These are phyloP conservation scores for Cacoxenus indagator DNA, from an alignment of 2,888 invertebrate species.

Conservation along the genomic window DNA sequence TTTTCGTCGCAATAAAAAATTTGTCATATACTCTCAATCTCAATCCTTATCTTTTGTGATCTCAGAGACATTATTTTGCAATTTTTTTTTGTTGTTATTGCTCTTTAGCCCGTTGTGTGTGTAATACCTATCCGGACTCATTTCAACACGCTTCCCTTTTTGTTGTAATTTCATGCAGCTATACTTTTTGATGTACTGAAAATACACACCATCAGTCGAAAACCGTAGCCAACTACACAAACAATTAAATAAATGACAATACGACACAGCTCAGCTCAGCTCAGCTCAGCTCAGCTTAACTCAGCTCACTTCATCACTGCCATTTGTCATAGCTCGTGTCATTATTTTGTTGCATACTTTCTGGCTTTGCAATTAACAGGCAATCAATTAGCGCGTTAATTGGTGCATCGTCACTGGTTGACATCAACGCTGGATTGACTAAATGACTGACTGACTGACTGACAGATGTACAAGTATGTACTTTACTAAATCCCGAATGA, in stretches of 20 bases:
- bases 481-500: neutral
- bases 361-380: neutral
- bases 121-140: too few relatives aligned
- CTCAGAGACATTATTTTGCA: too few relatives aligned
- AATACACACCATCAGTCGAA: too few relatives aligned
- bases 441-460: neutral
- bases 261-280: neutral
- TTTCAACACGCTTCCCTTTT: too few relatives aligned
- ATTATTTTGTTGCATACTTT: neutral
- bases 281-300: neutral
- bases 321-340: neutral
- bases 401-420: neutral
- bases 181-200: too few relatives aligned
- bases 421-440: neutral
- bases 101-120: too few relatives aligned
- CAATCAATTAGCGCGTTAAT: slow-evolving; percentile 6
- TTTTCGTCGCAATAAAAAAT: too few relatives aligned
- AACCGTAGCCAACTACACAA: too few relatives aligned
- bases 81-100: too few relatives aligned
- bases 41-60: too few relatives aligned
- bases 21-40: too few relatives aligned
- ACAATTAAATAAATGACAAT: neutral
- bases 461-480: neutral
- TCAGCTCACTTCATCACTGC: neutral
- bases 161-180: too few relatives aligned